Evolutionary conservation across 2,797 vertebrate species (phyloP).

Genomic region (Petrocephalus schoutedeni): DNA sequence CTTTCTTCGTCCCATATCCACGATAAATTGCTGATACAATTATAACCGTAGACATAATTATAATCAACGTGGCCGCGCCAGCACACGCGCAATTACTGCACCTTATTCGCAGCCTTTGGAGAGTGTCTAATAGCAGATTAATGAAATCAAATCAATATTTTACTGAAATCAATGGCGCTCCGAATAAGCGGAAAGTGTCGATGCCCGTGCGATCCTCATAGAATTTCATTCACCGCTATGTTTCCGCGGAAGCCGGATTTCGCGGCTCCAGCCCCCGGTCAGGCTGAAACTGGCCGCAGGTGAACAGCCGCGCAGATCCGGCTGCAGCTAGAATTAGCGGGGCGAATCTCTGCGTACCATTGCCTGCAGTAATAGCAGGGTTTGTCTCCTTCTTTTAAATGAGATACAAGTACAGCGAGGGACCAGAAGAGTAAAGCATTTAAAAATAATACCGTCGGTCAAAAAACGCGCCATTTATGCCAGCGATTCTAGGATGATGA

Average conservation of each 20-base stretch:
- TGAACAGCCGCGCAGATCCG: slow-evolving; percentile 10
- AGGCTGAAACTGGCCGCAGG: slow-evolving; percentile 15
- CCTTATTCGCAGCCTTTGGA: not conserved
- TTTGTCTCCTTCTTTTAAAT: not conserved
- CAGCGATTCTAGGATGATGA: not conserved
- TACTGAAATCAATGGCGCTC: not conserved
- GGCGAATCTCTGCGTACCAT: not conserved
- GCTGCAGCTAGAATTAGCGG: slow-evolving; percentile 16
- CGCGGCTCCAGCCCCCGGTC: not conserved
- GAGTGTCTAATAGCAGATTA: slow-evolving; percentile 4
- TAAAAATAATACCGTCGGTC: not conserved
- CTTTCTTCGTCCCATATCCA: not conserved
- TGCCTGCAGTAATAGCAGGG: not conserved
- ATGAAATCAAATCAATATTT: slow-evolving; percentile 11
- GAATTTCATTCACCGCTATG: not conserved
- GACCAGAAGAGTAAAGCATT: not conserved
- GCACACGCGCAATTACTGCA: no score
- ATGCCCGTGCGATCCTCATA: not conserved
- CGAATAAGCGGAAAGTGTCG: not conserved
- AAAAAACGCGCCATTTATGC: not conserved
- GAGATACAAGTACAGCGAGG: not conserved
- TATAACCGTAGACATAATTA: not conserved
- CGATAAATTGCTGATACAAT: not conserved
- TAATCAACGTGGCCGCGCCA: not conserved
- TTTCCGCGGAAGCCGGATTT: not conserved